phyloP scores from a whole-genome alignment of 2,888 invertebrate species.

The Aleiodes leptofemur region DNA sequence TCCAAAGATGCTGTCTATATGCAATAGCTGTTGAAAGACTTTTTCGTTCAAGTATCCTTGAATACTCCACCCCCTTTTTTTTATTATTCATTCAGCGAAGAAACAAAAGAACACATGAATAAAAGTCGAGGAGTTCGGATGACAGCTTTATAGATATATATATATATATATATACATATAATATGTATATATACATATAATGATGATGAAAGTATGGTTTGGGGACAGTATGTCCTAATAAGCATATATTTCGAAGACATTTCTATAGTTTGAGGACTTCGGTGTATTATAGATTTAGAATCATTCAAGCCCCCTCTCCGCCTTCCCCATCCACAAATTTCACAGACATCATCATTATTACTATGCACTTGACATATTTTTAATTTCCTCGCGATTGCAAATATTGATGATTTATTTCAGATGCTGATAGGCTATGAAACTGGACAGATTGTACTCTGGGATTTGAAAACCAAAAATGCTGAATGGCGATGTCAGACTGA shows the following conservation, averaged over 20 bases:
- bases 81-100: background rate
- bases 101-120: background rate
- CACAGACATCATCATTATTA: no score
- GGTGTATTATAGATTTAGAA: no score
- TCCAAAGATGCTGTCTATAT: conserved; percentile 9
- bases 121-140: background rate
- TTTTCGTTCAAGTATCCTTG: conserved; percentile 13
- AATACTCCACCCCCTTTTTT: background rate
- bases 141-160: background rate
- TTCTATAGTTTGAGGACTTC: no score
- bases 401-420: conserved; percentile 76
- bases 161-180: no score
- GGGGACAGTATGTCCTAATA: background rate
- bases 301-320: no score
- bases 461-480: conserved; percentile 89
- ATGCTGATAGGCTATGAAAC: conserved; percentile 97
- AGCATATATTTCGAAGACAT: no score
- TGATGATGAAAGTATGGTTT: no score
- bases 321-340: no score
- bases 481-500: conserved; percentile 89
- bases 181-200: no score
- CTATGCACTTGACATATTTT: no score
- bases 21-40: conserved; percentile 7
- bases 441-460: conserved; percentile 97
- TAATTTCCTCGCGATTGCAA: background rate